Conservation (phyloP, 2,888 invertebrate genomes). For the Phrixothrix hirtus region DNA sequence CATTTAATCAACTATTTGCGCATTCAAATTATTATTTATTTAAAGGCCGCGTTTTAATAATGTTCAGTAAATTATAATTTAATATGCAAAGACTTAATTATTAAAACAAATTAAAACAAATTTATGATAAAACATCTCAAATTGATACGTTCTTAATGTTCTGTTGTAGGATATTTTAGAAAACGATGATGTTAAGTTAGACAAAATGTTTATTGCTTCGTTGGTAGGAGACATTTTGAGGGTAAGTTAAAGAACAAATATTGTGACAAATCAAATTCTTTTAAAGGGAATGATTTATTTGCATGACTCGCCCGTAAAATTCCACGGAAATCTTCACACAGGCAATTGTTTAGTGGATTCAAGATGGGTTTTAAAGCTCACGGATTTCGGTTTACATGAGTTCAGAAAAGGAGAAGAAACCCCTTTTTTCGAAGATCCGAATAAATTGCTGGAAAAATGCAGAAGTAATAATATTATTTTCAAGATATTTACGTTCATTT, state of each 20-base stretch:
- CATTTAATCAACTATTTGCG: no score
- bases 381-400: constrained; percentile 89
- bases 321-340: constrained; percentile 85
- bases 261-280: constrained; percentile 1
- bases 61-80: no score
- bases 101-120: background rate
- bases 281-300: constrained; percentile 85
- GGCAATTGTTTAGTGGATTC: constrained; percentile 94
- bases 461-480: no score
- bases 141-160: background rate
- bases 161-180: constrained; percentile 83
- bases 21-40: no score
- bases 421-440: constrained; percentile 61
- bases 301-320: constrained; percentile 83
- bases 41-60: no score
- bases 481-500: no score
- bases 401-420: constrained; percentile 78
- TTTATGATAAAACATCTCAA: background rate
- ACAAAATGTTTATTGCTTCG: constrained; percentile 95
- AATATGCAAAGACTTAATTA: constrained; percentile 9
- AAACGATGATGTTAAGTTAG: constrained; percentile 93
- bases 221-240: constrained; percentile 92
- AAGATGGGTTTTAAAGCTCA: constrained; percentile 90
- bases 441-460: constrained; percentile 66
- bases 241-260: constrained; percentile 63